Evolutionary conservation across 2,797 vertebrate species (phyloP), one percentile per base, ranked within the genome.

Genomic region (Pelobates cultripes): DNA sequence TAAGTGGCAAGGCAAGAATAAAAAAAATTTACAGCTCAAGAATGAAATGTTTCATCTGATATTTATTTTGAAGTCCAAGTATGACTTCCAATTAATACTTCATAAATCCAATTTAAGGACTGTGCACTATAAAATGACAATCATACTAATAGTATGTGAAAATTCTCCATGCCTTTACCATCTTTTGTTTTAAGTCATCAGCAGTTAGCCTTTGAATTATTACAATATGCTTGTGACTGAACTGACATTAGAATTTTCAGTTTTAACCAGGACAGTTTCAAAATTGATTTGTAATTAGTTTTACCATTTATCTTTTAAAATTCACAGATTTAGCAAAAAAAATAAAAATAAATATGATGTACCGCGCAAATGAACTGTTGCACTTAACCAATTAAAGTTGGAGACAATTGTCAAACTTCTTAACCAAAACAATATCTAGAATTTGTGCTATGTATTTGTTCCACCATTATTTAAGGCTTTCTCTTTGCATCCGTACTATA

Each of bases 121-220:
- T 43, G 42, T 67, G 51, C 7, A 10, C 10, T 12, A 70, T 41
- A 42, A 47, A 53, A 44, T 70, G 66, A 43, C 51, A 70, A 13
- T 61, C 15, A 60, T 28, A 13, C 6, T 70, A 78, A 78, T 70
- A 0, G 4, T 28, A 57, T 78, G 8, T 78, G 66, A 78, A 40
- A 40, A 44, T 4, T 60, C 41, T 60, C 76, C 7, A 13, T 44
- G 42, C 41, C 3, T 70, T 78, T 53, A 17, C 71, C 7, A 71
- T 72, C 15, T 44, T 78, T 7, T 66, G 61, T 83, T 84, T 79
- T 81, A 43, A 43, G 73, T 78, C 77, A 47, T 28, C 70, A 84
- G 10, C 45, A 60, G 70, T 78, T 78, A 80, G 40, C 61, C 17
- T 51, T 4, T 3, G 7, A 42, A n/a, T 72, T 75, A 17, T 45